Percentiles rank a stretch among this genome's conserved stretches.
Evolutionary conservation across 1,140 invertebrate genomes (phyloP).

Genomic region (Magallana angulata): DNA sequence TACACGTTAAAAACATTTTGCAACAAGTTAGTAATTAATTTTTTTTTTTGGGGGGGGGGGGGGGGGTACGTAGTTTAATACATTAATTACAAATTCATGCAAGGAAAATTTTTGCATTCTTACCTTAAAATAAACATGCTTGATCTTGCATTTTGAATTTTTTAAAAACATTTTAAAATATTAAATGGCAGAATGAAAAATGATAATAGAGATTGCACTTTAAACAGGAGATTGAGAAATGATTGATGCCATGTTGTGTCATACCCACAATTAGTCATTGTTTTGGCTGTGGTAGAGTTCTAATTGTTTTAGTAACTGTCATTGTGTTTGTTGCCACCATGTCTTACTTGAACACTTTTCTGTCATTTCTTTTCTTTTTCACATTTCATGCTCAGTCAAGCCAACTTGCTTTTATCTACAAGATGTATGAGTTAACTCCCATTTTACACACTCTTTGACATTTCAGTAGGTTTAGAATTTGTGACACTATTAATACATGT

Average conservation of each 20-base stretch:
- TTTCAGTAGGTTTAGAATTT: too few species aligned
- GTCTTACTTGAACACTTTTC: slow-evolving; percentile 26
- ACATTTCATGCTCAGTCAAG: slow-evolving; percentile 26
- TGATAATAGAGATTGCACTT: not conserved
- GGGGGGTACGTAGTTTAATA: too few species aligned
- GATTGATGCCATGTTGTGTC: not conserved
- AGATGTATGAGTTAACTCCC: not conserved
- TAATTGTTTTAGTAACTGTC: slow-evolving; percentile 14
- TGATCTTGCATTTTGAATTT: not conserved
- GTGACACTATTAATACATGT: too few species aligned
- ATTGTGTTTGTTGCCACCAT: slow-evolving; percentile 19
- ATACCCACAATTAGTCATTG: not conserved
- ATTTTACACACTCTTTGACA: not conserved
- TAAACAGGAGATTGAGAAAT: not conserved
- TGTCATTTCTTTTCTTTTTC: slow-evolving; percentile 16
- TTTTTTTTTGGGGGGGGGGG: too few species aligned
- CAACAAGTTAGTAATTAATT: too few species aligned
- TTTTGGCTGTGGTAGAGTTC: not conserved
- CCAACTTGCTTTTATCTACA: not conserved
- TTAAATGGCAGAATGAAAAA: not conserved
- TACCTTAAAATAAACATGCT: not conserved
- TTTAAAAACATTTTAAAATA: too few species aligned
- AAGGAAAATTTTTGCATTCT: too few species aligned
- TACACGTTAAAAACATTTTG: too few species aligned
- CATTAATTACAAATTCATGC: too few species aligned